Conservation (phyloP, 1,140 invertebrate genomes). For the Zaprionus capensis region DNA sequence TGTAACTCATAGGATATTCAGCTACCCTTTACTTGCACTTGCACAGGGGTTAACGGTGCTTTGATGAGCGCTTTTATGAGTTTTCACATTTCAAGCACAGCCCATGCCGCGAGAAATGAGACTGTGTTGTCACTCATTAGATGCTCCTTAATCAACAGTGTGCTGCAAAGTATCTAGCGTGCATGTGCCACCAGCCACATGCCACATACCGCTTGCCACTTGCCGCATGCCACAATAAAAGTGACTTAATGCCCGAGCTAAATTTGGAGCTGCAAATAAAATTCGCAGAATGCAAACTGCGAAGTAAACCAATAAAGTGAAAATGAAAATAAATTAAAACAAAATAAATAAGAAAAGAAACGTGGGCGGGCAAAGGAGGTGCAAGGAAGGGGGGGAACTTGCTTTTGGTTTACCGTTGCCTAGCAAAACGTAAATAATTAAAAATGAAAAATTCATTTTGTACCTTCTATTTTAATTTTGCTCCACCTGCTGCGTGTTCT, state of each 20-base stretch:
- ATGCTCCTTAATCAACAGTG: slow-evolving; percentile 28
- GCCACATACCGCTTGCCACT: neutral
- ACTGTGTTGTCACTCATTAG: too few species aligned
- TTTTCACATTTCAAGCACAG: too few species aligned
- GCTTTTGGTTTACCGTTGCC: slow-evolving; percentile 48
- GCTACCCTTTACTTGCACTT: too few species aligned
- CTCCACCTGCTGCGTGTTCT: slow-evolving; percentile 18
- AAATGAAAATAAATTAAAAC: slow-evolving; percentile 14
- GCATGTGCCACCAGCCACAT: slow-evolving; percentile 12
- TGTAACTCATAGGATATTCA: too few species aligned
- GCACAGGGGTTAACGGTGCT: too few species aligned
- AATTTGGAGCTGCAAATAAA: slow-evolving; percentile 25
- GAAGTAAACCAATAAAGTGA: slow-evolving; percentile 20
- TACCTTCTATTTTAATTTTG: neutral
- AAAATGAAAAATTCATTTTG: slow-evolving; percentile 52
- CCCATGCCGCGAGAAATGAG: too few species aligned
- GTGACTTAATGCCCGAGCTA: slow-evolving; percentile 24
- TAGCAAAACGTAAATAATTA: slow-evolving; percentile 72
- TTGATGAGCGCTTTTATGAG: too few species aligned
- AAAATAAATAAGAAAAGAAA: slow-evolving; percentile 11
- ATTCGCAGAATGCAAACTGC: slow-evolving; percentile 10
- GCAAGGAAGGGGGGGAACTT: neutral
- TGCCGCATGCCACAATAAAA: slow-evolving; percentile 24
- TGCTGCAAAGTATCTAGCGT: slow-evolving; percentile 8
- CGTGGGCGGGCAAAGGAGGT: neutral